Conservation (phyloP, 1,140 invertebrate species). For the Heliothis virescens region DNA sequence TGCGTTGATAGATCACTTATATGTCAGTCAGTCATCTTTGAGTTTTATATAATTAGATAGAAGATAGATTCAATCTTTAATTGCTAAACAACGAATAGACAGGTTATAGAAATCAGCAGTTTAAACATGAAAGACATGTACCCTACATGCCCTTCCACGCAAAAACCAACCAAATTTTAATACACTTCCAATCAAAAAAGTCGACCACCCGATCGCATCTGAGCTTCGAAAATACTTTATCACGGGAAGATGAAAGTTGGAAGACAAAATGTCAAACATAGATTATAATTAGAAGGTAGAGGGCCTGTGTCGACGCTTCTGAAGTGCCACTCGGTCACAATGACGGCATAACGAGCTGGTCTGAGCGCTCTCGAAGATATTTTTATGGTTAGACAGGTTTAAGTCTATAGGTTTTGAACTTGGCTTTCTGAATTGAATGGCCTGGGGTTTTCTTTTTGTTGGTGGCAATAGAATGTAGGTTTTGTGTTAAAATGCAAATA, state of each 20-base stretch:
- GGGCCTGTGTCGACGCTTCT: conserved; percentile 44
- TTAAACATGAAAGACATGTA: no score
- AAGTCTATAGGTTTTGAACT: conserved; percentile 36
- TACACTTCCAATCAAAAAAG: no score
- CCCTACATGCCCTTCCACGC: no score
- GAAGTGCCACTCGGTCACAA: conserved; percentile 27
- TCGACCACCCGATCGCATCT: no score
- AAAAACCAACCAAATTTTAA: no score
- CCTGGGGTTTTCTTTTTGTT: background rate
- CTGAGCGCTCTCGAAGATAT: conserved; percentile 35
- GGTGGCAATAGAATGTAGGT: background rate
- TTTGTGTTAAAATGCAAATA: background rate
- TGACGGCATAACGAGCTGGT: conserved; percentile 45
- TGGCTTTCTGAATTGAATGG: background rate
- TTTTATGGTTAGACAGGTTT: conserved; percentile 39
- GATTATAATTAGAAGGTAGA: conserved; percentile 46
- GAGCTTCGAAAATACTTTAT: background rate
- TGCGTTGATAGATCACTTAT: no score
- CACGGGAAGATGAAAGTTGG: conserved; percentile 14
- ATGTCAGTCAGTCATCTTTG: no score
- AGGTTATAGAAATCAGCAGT: no score
- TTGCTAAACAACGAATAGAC: no score
- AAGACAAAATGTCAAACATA: conserved; percentile 41
- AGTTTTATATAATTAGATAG: no score
- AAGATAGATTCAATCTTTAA: no score